Percentiles rank a stretch among this genome's conserved stretches.
Evolutionary conservation across 1,140 invertebrate genomes (phyloP).

Genomic region (Ceratina australensis): DNA sequence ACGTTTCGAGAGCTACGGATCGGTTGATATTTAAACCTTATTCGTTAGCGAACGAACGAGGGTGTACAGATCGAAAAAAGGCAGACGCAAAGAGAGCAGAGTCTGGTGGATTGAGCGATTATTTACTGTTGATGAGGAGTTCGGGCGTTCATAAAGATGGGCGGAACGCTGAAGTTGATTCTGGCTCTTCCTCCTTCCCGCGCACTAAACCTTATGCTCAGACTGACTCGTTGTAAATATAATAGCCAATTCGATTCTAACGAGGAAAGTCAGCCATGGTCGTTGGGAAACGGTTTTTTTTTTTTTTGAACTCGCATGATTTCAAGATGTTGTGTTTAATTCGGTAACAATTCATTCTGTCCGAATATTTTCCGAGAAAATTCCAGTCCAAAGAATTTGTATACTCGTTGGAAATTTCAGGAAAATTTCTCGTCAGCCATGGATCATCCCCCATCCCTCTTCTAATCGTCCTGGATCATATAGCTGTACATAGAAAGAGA

Average conservation of each 20-base stretch:
- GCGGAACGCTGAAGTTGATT: slow-evolving; percentile 43
- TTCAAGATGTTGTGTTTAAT: too few species aligned
- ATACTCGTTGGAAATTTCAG: too few species aligned
- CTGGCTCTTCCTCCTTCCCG: slow-evolving; percentile 34
- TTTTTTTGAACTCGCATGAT: too few species aligned
- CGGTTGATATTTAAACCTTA: slow-evolving; percentile 21
- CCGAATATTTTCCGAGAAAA: too few species aligned
- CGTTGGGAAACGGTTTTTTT: too few species aligned
- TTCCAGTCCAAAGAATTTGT: too few species aligned
- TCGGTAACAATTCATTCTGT: too few species aligned
- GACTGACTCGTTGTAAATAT: slow-evolving; percentile 68
- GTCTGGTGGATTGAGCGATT: slow-evolving; percentile 68
- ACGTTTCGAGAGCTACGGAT: slow-evolving; percentile 40
- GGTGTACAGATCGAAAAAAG: not conserved
- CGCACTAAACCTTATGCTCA: slow-evolving; percentile 51
- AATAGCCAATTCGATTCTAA: too few species aligned
- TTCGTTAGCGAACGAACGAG: not conserved
- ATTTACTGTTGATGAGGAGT: slow-evolving; percentile 67
- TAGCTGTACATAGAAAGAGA: slow-evolving; percentile 39
- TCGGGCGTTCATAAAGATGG: slow-evolving; percentile 46
- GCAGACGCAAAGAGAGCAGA: slow-evolving; percentile 44
- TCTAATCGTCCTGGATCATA: too few species aligned
- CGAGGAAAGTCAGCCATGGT: too few species aligned
- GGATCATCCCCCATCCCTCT: too few species aligned
- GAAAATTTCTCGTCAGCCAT: too few species aligned